Evolutionary conservation across 2,113 vertebrate genomes (phyloP), one percentile per base, ranked within the genome.

Genomic region (Myiagra hebetior): DNA sequence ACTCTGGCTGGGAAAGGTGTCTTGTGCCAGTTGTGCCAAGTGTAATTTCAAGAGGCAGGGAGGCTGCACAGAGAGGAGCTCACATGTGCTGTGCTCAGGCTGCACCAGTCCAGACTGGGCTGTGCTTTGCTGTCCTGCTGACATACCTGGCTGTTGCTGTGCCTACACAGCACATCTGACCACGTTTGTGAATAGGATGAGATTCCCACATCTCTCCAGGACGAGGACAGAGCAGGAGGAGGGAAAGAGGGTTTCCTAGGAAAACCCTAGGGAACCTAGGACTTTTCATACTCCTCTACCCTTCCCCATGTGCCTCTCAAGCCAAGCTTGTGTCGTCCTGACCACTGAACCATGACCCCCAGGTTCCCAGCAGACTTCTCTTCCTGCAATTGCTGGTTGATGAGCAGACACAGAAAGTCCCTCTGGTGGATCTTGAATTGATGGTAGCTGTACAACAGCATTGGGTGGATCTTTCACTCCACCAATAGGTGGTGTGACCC

Each of bases 51-150:
- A 19, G 75, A 41, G 14, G 5, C 13, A 62, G 20, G 26, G 17
- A n/a, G 23, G 15, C 62, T 63, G 10, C 27, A 26, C 14, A 19
- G 33, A 11, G 27, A 74, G 41, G 11, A 31, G 12, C 21, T 65
- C 56, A 10, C 24, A 11, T 0, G 0, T 10, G 27, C 30, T 65
- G 20, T 46, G 35, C 62, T 56, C 0, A 0, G 31, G 18, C 11
- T 37, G 30, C 20, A 7, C 15, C 18, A 21, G 18, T 13, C 17
- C 27, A 44, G 31, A 5, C 35, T 35, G 42, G 37, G 31, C 27
- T 20, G 16, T 4, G 33, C 28, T 74, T 55, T 52, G 33, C 57
- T 52, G 37, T 10, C 33, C 46, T 47, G 12, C 16, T 41, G 33
- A 42, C 33, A 13, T 3, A 24, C 20, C 31, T 70, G 44, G 9